phyloP scores from a whole-genome alignment of 2,113 vertebrate genomes.

The Corythoichthys haematopterus region DNA sequence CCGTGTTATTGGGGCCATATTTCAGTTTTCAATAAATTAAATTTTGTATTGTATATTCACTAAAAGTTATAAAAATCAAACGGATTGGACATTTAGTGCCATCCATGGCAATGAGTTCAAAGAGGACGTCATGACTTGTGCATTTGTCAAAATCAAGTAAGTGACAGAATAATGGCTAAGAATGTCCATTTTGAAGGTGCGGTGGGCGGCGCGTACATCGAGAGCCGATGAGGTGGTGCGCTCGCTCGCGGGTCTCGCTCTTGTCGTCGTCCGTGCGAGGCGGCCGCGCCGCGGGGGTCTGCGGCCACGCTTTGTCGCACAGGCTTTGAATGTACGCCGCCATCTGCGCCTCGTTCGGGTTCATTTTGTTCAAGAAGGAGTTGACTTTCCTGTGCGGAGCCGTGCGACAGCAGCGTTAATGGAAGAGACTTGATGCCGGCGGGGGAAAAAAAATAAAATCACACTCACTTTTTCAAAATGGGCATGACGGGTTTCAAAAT shows the following conservation, averaged over 20 bases:
- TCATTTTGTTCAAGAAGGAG: conserved; percentile 62
- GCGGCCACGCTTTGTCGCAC: conserved; percentile 61
- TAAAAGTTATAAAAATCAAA: too few relatives aligned
- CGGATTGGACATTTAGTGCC: too few relatives aligned
- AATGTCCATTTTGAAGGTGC: not conserved
- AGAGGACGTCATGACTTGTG: too few relatives aligned
- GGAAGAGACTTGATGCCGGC: not conserved
- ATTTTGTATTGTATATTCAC: too few relatives aligned
- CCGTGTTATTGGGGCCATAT: too few relatives aligned
- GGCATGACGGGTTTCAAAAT: conserved; percentile 67
- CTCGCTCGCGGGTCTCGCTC: conserved; percentile 53
- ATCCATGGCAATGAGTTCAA: too few relatives aligned
- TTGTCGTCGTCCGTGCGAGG: conserved; percentile 58
- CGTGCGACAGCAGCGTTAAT: not conserved
- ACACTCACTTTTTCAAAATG: conserved; percentile 70
- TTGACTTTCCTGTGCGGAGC: conserved; percentile 64
- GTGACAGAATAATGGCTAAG: not conserved
- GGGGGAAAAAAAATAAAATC: not conserved
- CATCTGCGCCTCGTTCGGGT: conserved; percentile 63
- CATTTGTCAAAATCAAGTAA: not conserved
- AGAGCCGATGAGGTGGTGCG: conserved; percentile 59
- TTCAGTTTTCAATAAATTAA: too few relatives aligned
- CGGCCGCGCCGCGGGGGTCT: conserved; percentile 6
- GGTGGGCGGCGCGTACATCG: conserved; percentile 48
- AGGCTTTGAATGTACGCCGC: conserved; percentile 58